Evolutionary conservation across 2,888 invertebrate species (phyloP), one percentile per base, ranked within the genome.

Genomic region (Scaptomyza parva): DNA sequence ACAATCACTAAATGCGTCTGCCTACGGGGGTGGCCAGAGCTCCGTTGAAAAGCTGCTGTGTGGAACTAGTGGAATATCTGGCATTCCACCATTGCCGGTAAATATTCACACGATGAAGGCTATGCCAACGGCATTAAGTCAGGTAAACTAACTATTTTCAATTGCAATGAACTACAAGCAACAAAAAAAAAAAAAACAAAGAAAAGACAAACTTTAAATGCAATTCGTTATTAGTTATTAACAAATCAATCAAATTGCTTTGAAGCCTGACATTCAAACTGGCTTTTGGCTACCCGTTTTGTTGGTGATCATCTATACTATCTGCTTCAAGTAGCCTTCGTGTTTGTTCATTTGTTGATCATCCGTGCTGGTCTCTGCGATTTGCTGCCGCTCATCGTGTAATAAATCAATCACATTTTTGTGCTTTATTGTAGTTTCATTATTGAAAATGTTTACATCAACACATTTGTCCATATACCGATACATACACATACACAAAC

Each of bases 1-100:
- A 76, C 91, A 91, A 76, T 85, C 89, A 60, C 94, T 95, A 79
- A 95, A 95, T 76, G 76, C 88, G 61, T 81, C 89, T 41, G 84
- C 87, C 64, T 74, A 74, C 30, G 77, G 78, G 9, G 63, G 86
- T 90, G 92, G 89, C 45, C 83, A 88, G 90, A 72, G 92, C 87
- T 70, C 93, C 88, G 88, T 92, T 88, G 91, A 91, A 75, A 91
- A 93, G 91, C 89, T 92, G 90, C 76, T 93, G 89, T 90, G 92
- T 91, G 90, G 92, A 92, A 88, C 92, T 85, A 87, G 89, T 91
- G 91, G 90, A 78, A 88, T 91, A 62, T 88, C 90, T 84, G 89
- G 91, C 85, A 91, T 90, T 82, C 91, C 92, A 81, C 89, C 89
- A 75, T 89, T 91, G 84, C 91, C 92, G 89, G 91, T 91, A 89